Conservation (phyloP, 2,888 invertebrate species). For the Hydraecia micacea region DNA sequence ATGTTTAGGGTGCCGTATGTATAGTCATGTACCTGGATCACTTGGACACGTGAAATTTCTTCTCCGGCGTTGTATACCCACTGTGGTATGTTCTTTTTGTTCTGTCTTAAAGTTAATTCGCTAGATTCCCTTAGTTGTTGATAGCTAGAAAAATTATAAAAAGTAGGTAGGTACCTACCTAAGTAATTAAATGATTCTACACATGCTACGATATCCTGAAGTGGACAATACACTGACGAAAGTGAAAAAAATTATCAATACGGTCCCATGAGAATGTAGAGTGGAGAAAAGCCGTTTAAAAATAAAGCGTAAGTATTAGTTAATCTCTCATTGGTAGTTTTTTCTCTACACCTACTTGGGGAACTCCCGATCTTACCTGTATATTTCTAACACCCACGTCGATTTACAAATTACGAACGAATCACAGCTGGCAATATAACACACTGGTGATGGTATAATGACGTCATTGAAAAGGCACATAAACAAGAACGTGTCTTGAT, state of each 20-base stretch:
- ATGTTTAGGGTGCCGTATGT: neutral
- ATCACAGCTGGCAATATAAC: constrained; percentile 95
- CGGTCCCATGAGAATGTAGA: neutral
- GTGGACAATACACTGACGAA: neutral
- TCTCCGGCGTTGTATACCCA: constrained; percentile 96
- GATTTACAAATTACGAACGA: constrained; percentile 95
- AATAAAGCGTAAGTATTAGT: neutral
- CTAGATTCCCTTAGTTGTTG: constrained; percentile 94
- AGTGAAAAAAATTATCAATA: neutral
- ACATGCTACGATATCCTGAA: neutral
- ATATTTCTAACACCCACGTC: constrained; percentile 95
- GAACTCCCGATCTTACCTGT: constrained; percentile 91
- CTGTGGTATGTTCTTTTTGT: constrained; percentile 92
- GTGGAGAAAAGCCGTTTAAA: neutral
- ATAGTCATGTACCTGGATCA: constrained; percentile 83
- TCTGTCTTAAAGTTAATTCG: constrained; percentile 90
- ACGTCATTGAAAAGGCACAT: constrained; percentile 95
- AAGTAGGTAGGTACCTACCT: no score
- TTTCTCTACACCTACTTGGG: no score
- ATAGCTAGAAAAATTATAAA: constrained; percentile 88
- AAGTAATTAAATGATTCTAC: neutral
- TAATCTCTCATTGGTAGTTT: neutral
- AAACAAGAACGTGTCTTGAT: constrained; percentile 97
- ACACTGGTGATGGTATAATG: constrained; percentile 95
- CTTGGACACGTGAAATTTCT: constrained; percentile 91